phyloP scores from a whole-genome alignment of 2,797 vertebrate species.

The Pitangus sulphuratus region DNA sequence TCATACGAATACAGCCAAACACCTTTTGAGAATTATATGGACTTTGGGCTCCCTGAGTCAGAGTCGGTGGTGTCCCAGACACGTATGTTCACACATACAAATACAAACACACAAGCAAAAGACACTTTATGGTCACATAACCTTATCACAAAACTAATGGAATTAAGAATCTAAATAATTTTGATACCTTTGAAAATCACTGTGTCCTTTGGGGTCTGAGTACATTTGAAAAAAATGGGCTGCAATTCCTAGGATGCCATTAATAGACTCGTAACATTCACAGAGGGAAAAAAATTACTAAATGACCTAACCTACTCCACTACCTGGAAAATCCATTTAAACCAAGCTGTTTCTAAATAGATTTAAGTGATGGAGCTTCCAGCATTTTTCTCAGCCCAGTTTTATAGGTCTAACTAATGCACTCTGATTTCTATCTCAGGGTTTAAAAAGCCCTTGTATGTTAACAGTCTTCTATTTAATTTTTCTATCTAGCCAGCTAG shows the following conservation, averaged over 20 bases:
- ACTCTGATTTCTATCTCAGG: not conserved
- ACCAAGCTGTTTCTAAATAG: not conserved
- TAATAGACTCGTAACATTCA: not conserved
- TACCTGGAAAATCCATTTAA: slow-evolving; percentile 5
- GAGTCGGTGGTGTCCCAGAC: not conserved
- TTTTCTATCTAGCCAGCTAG: not conserved
- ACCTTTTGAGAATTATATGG: not conserved
- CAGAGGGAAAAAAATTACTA: not conserved
- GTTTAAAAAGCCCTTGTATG: not conserved
- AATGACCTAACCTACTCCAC: not conserved
- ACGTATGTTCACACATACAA: not conserved
- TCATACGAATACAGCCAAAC: not conserved
- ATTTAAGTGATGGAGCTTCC: not conserved
- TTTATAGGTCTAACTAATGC: not conserved
- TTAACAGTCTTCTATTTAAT: not conserved
- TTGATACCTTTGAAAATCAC: not conserved
- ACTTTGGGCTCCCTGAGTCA: not conserved
- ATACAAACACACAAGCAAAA: not conserved
- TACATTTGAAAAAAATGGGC: not conserved
- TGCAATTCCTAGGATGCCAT: not conserved
- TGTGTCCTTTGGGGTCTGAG: not conserved
- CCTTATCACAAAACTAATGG: not conserved
- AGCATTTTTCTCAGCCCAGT: not conserved
- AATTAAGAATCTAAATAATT: not conserved
- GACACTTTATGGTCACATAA: not conserved